Evolutionary conservation across 2,888 invertebrate genomes (phyloP).

Genomic region (Scelioninae gen. 1): DNA sequence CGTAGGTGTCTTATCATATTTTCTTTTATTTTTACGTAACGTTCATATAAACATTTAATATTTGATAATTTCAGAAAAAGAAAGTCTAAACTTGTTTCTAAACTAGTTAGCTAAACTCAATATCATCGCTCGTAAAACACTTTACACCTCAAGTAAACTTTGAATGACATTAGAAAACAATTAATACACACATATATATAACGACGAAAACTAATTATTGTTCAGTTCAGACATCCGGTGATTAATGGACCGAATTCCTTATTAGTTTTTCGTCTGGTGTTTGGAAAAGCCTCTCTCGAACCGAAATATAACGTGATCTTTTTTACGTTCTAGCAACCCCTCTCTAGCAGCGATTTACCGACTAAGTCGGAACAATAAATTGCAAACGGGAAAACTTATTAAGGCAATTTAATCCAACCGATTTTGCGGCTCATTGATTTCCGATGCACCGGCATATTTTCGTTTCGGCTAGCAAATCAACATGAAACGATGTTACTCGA

Average conservation of each 20-base stretch:
- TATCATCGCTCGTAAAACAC: conserved; percentile 12
- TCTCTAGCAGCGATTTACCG: conserved; percentile 32
- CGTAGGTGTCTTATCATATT: too few species aligned
- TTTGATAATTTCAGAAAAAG: too few species aligned
- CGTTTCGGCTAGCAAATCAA: too few species aligned
- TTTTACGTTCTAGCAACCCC: neutral
- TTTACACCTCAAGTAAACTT: conserved; percentile 18
- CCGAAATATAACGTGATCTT: conserved; percentile 18
- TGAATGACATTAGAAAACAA: conserved; percentile 53
- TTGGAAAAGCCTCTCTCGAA: conserved; percentile 23
- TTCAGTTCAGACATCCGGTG: conserved; percentile 52
- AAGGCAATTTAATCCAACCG: conserved; percentile 54
- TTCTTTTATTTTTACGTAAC: too few species aligned
- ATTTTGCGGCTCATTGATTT: conserved; percentile 63
- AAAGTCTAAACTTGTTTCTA: too few species aligned
- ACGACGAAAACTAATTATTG: conserved; percentile 61
- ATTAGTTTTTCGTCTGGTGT: conserved; percentile 57
- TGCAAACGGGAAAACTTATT: conserved; percentile 53
- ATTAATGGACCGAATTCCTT: conserved; percentile 61
- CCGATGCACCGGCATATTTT: conserved; percentile 41
- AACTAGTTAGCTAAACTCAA: too few species aligned
- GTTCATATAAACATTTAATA: too few species aligned
- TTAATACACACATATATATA: conserved; percentile 31
- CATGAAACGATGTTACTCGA: conserved; percentile 6
- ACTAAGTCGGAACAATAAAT: conserved; percentile 54